Evolutionary conservation across 2,888 invertebrate species (phyloP), one percentile per base, ranked within the genome.

Genomic region (Idaea biselata): DNA sequence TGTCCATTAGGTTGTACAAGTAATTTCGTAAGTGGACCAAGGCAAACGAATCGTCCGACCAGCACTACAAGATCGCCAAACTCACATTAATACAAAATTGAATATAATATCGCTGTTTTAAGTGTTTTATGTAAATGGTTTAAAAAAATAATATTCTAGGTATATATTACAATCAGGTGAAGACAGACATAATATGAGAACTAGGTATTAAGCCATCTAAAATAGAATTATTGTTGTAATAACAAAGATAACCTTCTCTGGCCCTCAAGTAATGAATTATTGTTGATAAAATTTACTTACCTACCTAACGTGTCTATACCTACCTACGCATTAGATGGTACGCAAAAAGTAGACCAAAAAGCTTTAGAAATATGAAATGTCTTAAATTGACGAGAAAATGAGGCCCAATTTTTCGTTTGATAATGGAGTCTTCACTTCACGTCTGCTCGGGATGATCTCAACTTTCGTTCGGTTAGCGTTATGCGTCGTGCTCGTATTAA

Each of bases 11-110:
- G 73, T 73, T 63, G 68, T 44, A 44, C 44, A 14, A 44, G 69
- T 70, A 65, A 75, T 81, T 82, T 75, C 77, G 78, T 82, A 87
- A 88, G 77, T 88, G 80, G 87, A 80, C 82, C 89, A 89, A 89
- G 88, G 89, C 71, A 44, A 44, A 44, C 44, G 67, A 81, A 72
- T 81, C 79, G 72, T 76, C 75, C 73, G 72, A 81, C 77, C 80
- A 75, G 74, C 79, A 76, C 77, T 74, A 75, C 79, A 76, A 73
- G 71, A 75, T 81, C 78, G 79, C 75, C 73, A 78, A 80, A 80
- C 78, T 74, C 70, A 68, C 73, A 25, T 25, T 25, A 25, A 25
- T 25, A 25, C 25, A 25, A 25, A 25, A 25, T 25, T 25, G 5
- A 25, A 1, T 25, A 25, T 25, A 25, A 25, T 25, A 25, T 25